Percentiles rank a stretch among this genome's conserved stretches.
phyloP scores from a whole-genome alignment of 2,113 vertebrate genomes.

The Rousettus leschenaultii region DNA sequence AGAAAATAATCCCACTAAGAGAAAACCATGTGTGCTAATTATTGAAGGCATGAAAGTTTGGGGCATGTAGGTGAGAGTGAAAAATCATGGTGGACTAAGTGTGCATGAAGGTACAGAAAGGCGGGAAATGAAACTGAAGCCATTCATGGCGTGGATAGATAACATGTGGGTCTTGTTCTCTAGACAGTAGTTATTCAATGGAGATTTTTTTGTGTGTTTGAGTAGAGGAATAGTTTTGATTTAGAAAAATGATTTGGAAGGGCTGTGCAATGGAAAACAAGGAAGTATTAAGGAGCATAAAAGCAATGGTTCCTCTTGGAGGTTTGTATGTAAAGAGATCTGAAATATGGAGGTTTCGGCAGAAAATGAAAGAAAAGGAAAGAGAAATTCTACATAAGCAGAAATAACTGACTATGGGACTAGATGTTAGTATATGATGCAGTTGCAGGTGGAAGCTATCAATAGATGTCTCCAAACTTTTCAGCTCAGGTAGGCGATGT shows the following conservation, averaged over 20 bases:
- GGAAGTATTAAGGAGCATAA: background rate
- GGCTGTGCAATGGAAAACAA: background rate
- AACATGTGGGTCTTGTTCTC: background rate
- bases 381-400: background rate
- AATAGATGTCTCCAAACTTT: background rate
- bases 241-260: background rate
- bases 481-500: background rate
- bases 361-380: background rate
- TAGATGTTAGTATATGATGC: background rate
- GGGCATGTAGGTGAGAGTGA: background rate
- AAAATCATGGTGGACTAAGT: background rate
- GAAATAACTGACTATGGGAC: background rate
- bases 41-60: background rate
- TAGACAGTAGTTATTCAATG: background rate
- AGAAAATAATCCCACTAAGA: background rate
- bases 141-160: accelerated
- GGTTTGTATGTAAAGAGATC: background rate
- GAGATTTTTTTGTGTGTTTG: background rate
- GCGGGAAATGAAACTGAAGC: background rate
- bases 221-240: background rate
- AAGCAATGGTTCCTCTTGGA: background rate
- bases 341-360: background rate
- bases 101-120: accelerated
- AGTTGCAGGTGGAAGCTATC: background rate
- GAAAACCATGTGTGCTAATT: background rate